These are phyloP conservation scores for Spodoptera littoralis DNA, from an alignment of 2,888 invertebrate genomes.

Conservation along the genomic window DNA sequence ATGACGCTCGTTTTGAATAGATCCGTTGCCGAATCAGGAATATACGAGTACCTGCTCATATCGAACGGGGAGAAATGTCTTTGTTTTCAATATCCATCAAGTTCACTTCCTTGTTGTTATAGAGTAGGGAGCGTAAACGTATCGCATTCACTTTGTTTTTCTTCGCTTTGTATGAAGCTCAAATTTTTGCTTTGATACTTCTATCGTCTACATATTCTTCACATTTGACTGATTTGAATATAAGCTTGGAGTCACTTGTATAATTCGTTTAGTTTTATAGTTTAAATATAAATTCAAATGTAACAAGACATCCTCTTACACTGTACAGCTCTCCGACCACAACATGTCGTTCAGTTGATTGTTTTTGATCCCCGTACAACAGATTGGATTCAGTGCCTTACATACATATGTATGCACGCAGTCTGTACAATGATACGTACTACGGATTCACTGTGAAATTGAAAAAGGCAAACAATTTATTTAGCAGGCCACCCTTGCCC, in stretches of 20 bases:
- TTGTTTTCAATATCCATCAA: constrained; percentile 56
- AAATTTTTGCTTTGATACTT: constrained; percentile 15
- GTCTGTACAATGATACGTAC: constrained; percentile 49
- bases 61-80: constrained; percentile 54
- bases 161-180: constrained; percentile 14
- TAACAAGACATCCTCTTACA: constrained; percentile 13
- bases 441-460: constrained; percentile 70
- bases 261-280: too few relatives aligned
- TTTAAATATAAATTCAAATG: constrained; percentile 1
- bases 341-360: constrained; percentile 43
- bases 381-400: constrained; percentile 45
- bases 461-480: constrained; percentile 85
- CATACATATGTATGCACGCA: constrained; percentile 44
- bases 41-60: constrained; percentile 42
- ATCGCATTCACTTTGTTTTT: constrained; percentile 31
- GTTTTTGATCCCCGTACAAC: constrained; percentile 43
- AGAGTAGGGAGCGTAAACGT: constrained; percentile 7
- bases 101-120: constrained; percentile 46
- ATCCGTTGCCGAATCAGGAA: constrained; percentile 53
- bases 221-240: background rate
- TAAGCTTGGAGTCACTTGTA: too few relatives aligned
- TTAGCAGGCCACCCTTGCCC: constrained; percentile 74
- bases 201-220: background rate
- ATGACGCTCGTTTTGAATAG: constrained; percentile 63
- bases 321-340: constrained; percentile 27